Base-by-base conservation (phyloP, 2,113 vertebrate genomes). In the Fukomys damarensis region DNA sequence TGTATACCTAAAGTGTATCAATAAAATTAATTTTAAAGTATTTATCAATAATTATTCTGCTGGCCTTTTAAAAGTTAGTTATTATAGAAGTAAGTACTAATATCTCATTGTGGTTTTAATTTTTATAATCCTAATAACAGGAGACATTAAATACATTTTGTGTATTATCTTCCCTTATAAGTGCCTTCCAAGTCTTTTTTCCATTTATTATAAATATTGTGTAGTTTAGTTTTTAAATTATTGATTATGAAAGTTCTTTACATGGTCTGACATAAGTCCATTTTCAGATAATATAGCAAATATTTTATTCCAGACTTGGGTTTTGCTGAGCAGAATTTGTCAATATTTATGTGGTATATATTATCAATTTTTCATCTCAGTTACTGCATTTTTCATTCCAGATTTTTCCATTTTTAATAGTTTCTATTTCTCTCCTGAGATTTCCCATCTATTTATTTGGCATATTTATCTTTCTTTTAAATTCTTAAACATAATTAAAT, bases 161-260 rank as follows among this genome's bases (percentile, higher is more conserved):
- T 35, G 2, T 87, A 19, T 3, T 94, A 79, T 85, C 8, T 95
- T 43, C 26, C 16, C 91, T 92, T 32, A 3, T 89, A 80, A 94
- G 41, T 41, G 46, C 26, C 30, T 82, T 77, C 85, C 20, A 24
- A 49, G 1, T 52, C 28, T 70, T 76, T 89, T 59, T 7, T 3
- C 24, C 32, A 82, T 85, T 93, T 91, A 70, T 96, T 79, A n/a
- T 89, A 83, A 92, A 91, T 63, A 82, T 49, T 35, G 5, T 56
- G 1, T 59, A 66, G 30, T 85, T 94, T 77, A 1, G 6, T 35
- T 83, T 86, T 86, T 24, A 4, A 52, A 52, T 70, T 76, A 49
- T 89, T 26, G 74, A 79, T 93, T 52, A 52, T 59, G n/a, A 49
- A 63, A 56, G 12, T n/a, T 92, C 2, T 89, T 94, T 94, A 54